These are phyloP conservation scores for Chionodraco myersi DNA, from an alignment of 2,113 vertebrate species.

Conservation along the genomic window DNA sequence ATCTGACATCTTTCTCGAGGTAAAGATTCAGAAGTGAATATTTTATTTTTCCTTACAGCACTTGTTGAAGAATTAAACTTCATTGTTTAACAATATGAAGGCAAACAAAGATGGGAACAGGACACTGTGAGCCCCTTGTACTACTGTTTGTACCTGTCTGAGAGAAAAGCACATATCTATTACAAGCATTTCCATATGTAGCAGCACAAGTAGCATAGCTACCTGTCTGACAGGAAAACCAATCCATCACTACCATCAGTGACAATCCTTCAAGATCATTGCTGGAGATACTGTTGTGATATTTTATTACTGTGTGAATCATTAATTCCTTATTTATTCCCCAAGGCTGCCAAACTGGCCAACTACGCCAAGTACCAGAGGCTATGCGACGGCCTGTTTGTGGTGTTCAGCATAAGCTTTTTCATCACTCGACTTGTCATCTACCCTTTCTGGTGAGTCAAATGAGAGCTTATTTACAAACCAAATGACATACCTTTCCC, in stretches of 20 bases:
- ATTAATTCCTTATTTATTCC: slow-evolving; percentile 60
- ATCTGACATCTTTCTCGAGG: slow-evolving; percentile 92
- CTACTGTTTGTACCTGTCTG: too few species aligned
- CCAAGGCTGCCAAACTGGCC: slow-evolving; percentile 94
- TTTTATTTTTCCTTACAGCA: not conserved
- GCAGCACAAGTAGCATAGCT: not conserved
- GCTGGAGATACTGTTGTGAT: not conserved
- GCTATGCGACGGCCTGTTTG: slow-evolving; percentile 91
- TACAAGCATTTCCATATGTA: too few species aligned
- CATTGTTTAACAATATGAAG: not conserved
- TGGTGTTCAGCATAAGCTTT: slow-evolving; percentile 91
- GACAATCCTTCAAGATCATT: too few species aligned
- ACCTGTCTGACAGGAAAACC: not conserved
- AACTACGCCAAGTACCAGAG: slow-evolving; percentile 97
- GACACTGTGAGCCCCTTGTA: too few species aligned
- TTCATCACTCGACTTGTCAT: slow-evolving; percentile 90
- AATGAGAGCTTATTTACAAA: not conserved
- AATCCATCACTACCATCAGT: not conserved
- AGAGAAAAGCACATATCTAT: too few species aligned
- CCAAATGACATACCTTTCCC: not conserved
- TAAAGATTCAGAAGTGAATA: slow-evolving; percentile 56
- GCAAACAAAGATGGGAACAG: not conserved
- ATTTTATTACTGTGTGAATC: slow-evolving; percentile 5
- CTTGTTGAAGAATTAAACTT: not conserved
- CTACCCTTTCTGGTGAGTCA: slow-evolving; percentile 93